Evolutionary conservation across 2,113 vertebrate species (phyloP).

Genomic region (Ictidomys tridecemlineatus): DNA sequence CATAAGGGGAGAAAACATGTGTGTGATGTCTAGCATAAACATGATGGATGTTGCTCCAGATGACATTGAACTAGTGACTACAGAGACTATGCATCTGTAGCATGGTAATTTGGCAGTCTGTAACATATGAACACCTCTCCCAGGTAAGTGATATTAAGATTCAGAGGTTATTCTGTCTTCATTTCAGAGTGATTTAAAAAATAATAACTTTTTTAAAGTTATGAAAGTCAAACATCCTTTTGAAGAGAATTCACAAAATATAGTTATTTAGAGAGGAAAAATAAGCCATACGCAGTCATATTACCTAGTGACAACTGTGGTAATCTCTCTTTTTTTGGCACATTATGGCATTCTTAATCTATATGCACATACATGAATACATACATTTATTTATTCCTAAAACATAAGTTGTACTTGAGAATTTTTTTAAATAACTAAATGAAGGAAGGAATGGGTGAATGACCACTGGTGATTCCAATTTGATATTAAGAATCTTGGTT

Average conservation of each 20-base stretch:
- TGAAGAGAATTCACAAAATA: slow-evolving; percentile 11
- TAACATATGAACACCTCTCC: background rate
- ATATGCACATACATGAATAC: background rate
- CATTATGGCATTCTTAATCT: background rate
- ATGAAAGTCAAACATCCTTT: background rate
- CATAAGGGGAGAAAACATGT: background rate
- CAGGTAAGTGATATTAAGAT: background rate
- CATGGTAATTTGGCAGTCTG: background rate
- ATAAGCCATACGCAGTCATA: background rate
- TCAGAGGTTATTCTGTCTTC: slow-evolving; percentile 4
- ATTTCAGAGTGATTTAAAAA: slow-evolving; percentile 58
- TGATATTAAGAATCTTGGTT: background rate
- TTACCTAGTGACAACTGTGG: background rate
- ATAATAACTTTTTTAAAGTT: background rate
- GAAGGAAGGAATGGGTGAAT: background rate
- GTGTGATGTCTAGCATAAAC: background rate
- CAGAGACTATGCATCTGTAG: background rate
- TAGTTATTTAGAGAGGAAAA: slow-evolving; percentile 29
- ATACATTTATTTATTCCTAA: background rate
- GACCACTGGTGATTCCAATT: background rate
- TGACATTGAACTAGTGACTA: background rate
- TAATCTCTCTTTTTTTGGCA: background rate
- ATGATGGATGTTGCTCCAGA: background rate
- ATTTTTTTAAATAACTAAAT: slow-evolving; percentile 15
- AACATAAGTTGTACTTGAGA: background rate